Conservation (phyloP, 1,140 invertebrate species). For the Drosophila lini region DNA sequence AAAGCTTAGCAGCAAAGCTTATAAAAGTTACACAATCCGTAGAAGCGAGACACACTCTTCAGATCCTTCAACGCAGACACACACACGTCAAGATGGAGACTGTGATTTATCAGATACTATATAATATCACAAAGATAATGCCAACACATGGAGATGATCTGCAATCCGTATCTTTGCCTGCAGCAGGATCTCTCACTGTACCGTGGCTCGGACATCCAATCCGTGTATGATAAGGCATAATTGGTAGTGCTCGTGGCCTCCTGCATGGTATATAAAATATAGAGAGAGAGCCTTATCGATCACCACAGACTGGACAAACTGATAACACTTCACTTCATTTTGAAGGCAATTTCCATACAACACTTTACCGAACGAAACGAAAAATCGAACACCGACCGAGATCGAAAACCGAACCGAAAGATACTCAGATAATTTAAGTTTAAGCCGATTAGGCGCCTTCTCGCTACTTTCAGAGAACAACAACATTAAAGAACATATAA, state of each 20-base stretch:
- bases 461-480: slow-evolving; percentile 34
- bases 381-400: slow-evolving; percentile 3
- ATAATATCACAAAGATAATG: slow-evolving; percentile 5
- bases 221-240: slow-evolving; percentile 66
- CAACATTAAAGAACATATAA: slow-evolving; percentile 43
- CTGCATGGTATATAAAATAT: slow-evolving; percentile 48
- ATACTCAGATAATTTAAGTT: slow-evolving; percentile 27
- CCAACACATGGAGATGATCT: slow-evolving; percentile 47
- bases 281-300: neutral
- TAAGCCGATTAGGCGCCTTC: slow-evolving; percentile 60
- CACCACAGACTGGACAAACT: slow-evolving; percentile 10
- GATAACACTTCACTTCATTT: slow-evolving; percentile 37
- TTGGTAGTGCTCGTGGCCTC: slow-evolving; percentile 58
- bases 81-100: neutral
- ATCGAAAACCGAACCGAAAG: slow-evolving; percentile 28
- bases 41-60: slow-evolving; percentile 18
- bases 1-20: slow-evolving; percentile 44
- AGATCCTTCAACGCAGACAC: slow-evolving; percentile 26
- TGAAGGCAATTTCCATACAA: slow-evolving; percentile 9
- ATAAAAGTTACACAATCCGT: slow-evolving; percentile 56
- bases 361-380: slow-evolving; percentile 13
- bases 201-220: slow-evolving; percentile 74
- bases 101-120: neutral
- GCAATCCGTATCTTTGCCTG: slow-evolving; percentile 13
- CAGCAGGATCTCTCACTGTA: slow-evolving; percentile 19